These are phyloP conservation scores for Phoxinus phoxinus DNA, from an alignment of 2,113 vertebrate genomes.

Conservation along the genomic window DNA sequence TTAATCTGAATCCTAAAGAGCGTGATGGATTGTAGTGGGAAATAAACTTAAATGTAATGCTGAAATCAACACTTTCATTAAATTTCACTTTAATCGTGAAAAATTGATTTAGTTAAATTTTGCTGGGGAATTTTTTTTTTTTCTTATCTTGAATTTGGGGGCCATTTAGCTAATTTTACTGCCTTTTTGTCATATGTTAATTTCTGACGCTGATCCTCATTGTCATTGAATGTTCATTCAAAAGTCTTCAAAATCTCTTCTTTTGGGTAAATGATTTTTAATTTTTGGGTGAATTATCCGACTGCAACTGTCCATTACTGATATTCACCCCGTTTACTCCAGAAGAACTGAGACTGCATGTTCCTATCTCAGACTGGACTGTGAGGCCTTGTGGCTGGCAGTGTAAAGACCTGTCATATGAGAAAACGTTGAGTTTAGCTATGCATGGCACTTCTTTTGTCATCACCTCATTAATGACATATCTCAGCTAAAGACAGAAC, in stretches of 20 bases:
- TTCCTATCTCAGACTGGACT: background rate
- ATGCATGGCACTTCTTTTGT: constrained; percentile 38
- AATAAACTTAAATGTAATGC: no score
- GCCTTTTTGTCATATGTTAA: background rate
- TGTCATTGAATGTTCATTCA: background rate
- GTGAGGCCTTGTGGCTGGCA: background rate
- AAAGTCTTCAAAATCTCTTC: background rate
- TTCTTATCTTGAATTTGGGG: background rate
- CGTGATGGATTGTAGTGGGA: no score
- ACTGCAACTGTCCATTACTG: background rate
- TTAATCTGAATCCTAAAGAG: no score
- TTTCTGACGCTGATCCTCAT: background rate
- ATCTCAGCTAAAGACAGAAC: constrained; percentile 8
- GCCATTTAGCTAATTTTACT: background rate
- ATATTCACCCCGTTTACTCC: constrained; percentile 9
- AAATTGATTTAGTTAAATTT: no score
- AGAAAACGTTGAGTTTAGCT: constrained; percentile 44
- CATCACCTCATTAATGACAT: constrained; percentile 50
- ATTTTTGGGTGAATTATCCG: background rate
- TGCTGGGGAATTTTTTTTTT: background rate
- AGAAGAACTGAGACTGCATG: background rate
- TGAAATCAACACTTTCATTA: no score
- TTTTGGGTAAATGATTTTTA: background rate
- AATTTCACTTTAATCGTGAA: no score
- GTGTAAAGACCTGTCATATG: constrained; percentile 25